These are phyloP conservation scores for Pseudorhombus dupliciocellatus DNA, from an alignment of 2,113 vertebrate genomes.

Conservation along the genomic window DNA sequence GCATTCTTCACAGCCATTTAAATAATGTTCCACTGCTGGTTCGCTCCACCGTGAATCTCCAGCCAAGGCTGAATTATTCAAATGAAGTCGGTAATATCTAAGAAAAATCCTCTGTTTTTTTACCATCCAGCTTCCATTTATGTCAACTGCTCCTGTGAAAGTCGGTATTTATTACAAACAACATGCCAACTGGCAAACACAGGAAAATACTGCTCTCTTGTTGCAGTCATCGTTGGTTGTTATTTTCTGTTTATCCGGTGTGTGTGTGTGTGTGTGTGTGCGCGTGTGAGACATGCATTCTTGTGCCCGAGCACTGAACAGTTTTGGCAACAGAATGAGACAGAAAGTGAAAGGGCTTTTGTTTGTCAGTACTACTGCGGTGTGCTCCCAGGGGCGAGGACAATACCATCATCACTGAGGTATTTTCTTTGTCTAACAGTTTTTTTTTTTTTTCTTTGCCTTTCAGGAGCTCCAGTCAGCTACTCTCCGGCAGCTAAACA, in stretches of 20 bases:
- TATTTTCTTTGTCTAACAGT: slow-evolving; percentile 24
- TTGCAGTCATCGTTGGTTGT: slow-evolving; percentile 12
- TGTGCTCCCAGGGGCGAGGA: slow-evolving; percentile 14
- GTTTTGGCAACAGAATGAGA: slow-evolving; percentile 21
- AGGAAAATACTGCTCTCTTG: slow-evolving; percentile 3
- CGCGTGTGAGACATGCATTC: not conserved
- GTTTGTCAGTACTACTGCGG: slow-evolving; percentile 28
- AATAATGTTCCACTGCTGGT: not conserved
- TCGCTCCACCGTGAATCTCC: not conserved
- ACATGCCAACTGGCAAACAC: not conserved
- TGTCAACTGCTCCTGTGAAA: not conserved
- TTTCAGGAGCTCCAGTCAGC: slow-evolving; percentile 10
- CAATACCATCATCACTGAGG: slow-evolving; percentile 1
- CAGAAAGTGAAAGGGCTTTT: slow-evolving; percentile 41
- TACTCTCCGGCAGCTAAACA: slow-evolving; percentile 30
- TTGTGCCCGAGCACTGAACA: slow-evolving; percentile 3
- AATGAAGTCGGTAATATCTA: not conserved
- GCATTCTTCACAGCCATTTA: not conserved
- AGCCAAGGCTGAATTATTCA: slow-evolving; percentile 18
- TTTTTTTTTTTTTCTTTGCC: slow-evolving; percentile 25
- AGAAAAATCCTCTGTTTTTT: slow-evolving; percentile 4
- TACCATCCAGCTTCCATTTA: not conserved
- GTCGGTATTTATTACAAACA: slow-evolving; percentile 13
- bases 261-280: not conserved
- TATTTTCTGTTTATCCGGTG: not conserved